These are phyloP conservation scores for Acomys russatus DNA, from an alignment of 2,797 vertebrate species.

Conservation along the genomic window DNA sequence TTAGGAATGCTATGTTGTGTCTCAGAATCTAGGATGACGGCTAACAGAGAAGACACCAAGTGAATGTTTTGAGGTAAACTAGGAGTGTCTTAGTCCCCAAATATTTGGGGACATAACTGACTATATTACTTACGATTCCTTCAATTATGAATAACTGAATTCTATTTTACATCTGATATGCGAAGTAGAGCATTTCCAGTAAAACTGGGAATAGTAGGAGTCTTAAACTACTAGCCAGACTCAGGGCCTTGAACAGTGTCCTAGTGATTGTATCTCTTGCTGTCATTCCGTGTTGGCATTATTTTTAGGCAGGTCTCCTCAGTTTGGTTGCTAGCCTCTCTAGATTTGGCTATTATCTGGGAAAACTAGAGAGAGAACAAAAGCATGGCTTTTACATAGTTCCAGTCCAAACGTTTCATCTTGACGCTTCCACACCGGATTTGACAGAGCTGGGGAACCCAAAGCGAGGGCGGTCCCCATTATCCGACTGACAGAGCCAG, in stretches of 20 bases:
- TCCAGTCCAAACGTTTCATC: conserved; percentile 11
- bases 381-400: not conserved
- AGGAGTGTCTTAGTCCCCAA: not conserved
- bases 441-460: not conserved
- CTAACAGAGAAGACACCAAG: not conserved
- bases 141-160: conserved; percentile 51
- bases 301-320: not conserved
- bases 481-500: not conserved
- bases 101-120: not conserved
- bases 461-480: too few species aligned
- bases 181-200: conserved; percentile 48
- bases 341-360: conserved; percentile 11
- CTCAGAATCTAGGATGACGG: not conserved
- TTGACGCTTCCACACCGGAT: conserved; percentile 26
- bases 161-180: conserved; percentile 10
- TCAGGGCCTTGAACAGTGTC: not conserved
- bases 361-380: conserved; percentile 2
- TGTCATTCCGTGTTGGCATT: not conserved
- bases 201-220: conserved; percentile 16
- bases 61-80: conserved; percentile 26
- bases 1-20: not conserved
- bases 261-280: conserved; percentile 14
- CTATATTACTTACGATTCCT: conserved; percentile 20
- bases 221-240: conserved; percentile 3
- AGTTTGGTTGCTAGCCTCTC: not conserved